Evolutionary conservation across 2,888 invertebrate species (phyloP).

Genomic region (Ophraella communa): DNA sequence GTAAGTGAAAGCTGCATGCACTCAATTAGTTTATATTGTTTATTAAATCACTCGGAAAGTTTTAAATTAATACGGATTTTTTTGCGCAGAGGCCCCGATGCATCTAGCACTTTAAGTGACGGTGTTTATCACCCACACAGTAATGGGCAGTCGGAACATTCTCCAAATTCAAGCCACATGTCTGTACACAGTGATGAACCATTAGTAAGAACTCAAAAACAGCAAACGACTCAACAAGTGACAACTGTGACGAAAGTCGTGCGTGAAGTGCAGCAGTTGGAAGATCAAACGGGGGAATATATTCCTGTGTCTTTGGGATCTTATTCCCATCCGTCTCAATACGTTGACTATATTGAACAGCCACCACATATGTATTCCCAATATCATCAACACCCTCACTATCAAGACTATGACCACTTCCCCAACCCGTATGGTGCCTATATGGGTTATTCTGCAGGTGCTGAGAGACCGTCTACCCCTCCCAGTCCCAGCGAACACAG

Average conservation of each 20-base stretch:
- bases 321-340: conserved; percentile 59
- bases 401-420: conserved; percentile 67
- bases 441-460: conserved; percentile 60
- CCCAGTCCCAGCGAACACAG: conserved; percentile 66
- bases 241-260: conserved; percentile 74
- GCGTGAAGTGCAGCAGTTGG: conserved; percentile 68
- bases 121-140: conserved; percentile 62
- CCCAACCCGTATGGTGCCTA: conserved; percentile 62
- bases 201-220: conserved; percentile 69
- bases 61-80: conserved; percentile 4
- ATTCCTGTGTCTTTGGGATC: conserved; percentile 62
- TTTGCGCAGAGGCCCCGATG: conserved; percentile 50
- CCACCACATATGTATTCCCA: conserved; percentile 61
- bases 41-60: not conserved
- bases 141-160: conserved; percentile 72
- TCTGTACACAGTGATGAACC: conserved; percentile 63
- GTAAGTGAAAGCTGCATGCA: conserved; percentile 60
- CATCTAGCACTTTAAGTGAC: conserved; percentile 52
- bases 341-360: conserved; percentile 62
- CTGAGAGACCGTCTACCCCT: conserved; percentile 62
- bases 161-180: conserved; percentile 66
- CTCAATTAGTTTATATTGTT: conserved; percentile 12
- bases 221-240: conserved; percentile 74
- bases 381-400: conserved; percentile 62
- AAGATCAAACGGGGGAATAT: conserved; percentile 65